Base-by-base conservation (phyloP, 1,140 invertebrate species). In the Apis laboriosa region DNA sequence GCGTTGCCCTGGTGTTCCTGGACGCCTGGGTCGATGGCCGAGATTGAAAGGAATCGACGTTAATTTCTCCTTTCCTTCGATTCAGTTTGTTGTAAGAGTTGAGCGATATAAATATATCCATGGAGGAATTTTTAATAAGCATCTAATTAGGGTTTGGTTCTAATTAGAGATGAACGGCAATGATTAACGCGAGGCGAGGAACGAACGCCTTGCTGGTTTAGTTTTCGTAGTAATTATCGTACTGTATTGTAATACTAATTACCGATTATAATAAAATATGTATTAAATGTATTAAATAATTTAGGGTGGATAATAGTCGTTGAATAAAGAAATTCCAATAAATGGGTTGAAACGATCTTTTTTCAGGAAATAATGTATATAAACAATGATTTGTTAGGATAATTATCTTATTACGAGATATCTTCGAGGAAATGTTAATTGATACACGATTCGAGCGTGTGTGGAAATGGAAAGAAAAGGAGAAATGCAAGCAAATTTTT, bases 21-120 rank as follows among this genome's bases (percentile, higher is more conserved):
- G 55, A 15, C 7, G 55, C 58, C 4, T 58, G 56, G 58, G 58
- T 75, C 73, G 43, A 49, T 17, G 73, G 63, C 58, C 43, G 73
- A 75, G 58, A 51, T 34, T 13, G 72, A 74, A 74, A 74, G 21
- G 72, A 49, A 60, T 34, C n/a, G 24, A 21, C 11, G 19, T 58
- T 73, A 13, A 34, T 73, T 58, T 55, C 19, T 73, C 28, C 1
- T 60, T 24, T 43, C 9, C 34, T 61, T 49, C 2, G 15, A 8
- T 71, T 19, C 24, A 8, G 11, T 13, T 28, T 15, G 8, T 49
- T 49, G 4, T 71, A 7, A 24, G 24, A 21, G 15, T 13, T 53
- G n/a, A 1, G 13, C n/a, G 12, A 15, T 34, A n/a, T n/a, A 70
- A 49, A n/a, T 68, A n/a, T 34, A 34, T 2, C 63, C 4, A 24